These are phyloP conservation scores for Vulpes lagopus DNA, from an alignment of 2,113 vertebrate species.

Conservation along the genomic window DNA sequence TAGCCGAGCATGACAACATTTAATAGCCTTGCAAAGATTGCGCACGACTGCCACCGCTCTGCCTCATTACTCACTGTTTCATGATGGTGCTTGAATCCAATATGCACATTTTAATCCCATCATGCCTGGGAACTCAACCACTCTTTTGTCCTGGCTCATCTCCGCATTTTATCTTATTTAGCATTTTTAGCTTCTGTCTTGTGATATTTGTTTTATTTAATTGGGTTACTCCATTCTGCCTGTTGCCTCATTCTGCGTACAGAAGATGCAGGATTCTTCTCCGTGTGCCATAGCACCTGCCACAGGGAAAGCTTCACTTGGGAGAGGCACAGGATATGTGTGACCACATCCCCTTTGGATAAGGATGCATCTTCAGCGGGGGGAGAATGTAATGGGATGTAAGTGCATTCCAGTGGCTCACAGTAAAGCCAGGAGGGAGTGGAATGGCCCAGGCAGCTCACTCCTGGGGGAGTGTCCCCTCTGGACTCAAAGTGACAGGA, in stretches of 20 bases:
- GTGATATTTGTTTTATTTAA: constrained; percentile 30
- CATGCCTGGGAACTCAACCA: constrained; percentile 29
- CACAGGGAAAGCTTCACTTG: neutral
- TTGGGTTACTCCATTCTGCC: neutral
- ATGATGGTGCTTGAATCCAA: neutral
- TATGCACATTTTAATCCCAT: neutral
- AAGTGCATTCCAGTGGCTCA: neutral
- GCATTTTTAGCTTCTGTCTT: neutral
- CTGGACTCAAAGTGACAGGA: neutral
- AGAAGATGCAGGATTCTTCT: constrained; percentile 10
- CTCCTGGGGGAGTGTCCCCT: neutral
- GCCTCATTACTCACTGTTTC: constrained; percentile 66
- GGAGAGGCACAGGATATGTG: neutral
- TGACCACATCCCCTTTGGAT: neutral
- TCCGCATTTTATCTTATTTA: neutral
- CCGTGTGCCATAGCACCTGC: neutral
- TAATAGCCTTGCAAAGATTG: constrained; percentile 44
- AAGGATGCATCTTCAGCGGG: neutral
- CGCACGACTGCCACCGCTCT: rapidly evolving
- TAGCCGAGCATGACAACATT: neutral
- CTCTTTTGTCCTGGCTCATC: neutral
- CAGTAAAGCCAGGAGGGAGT: neutral
- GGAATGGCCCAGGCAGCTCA: neutral
- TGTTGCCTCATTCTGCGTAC: neutral
- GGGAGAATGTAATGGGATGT: neutral